Conservation (phyloP, 92 coral and sea anemone species). For the Epizoanthus illoricatus region DNA sequence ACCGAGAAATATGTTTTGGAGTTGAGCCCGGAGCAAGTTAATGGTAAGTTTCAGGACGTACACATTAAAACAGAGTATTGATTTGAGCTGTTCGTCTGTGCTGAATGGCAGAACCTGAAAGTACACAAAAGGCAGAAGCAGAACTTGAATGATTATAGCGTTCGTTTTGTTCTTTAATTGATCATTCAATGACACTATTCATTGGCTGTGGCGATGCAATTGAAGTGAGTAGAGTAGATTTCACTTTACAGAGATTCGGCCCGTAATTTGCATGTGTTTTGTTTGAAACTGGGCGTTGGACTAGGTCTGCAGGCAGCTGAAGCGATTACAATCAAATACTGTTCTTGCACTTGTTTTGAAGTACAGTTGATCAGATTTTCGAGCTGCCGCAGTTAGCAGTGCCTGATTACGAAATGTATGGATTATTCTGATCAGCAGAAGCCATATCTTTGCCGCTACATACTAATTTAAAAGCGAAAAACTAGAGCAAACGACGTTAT, state of each 20-base stretch:
- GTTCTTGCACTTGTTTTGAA: too few relatives aligned
- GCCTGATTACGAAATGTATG: too few relatives aligned
- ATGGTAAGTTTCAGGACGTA: slow-evolving; percentile 4
- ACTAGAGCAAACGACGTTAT: too few relatives aligned
- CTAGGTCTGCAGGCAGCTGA: too few relatives aligned
- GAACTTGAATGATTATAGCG: background rate
- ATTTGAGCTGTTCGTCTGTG: background rate
- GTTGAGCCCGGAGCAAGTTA: slow-evolving; percentile 28
- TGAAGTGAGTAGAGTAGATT: slow-evolving; percentile 11
- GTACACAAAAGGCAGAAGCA: background rate
- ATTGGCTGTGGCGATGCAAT: background rate
- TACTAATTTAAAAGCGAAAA: too few relatives aligned
- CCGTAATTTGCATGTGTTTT: too few relatives aligned
- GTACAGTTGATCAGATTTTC: too few relatives aligned
- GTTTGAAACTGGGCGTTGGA: too few relatives aligned
- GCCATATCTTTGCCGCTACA: too few relatives aligned
- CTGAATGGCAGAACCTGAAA: background rate
- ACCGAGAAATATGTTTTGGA: slow-evolving; percentile 39
- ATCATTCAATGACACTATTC: background rate
- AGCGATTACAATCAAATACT: too few relatives aligned
- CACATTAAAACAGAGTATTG: background rate
- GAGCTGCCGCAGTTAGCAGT: too few relatives aligned
- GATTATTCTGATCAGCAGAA: too few relatives aligned
- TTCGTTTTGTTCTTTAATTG: background rate
- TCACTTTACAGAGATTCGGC: slow-evolving; percentile 50